Base-by-base conservation (phyloP, 2,797 vertebrate species). In the Sphenodon punctatus region DNA sequence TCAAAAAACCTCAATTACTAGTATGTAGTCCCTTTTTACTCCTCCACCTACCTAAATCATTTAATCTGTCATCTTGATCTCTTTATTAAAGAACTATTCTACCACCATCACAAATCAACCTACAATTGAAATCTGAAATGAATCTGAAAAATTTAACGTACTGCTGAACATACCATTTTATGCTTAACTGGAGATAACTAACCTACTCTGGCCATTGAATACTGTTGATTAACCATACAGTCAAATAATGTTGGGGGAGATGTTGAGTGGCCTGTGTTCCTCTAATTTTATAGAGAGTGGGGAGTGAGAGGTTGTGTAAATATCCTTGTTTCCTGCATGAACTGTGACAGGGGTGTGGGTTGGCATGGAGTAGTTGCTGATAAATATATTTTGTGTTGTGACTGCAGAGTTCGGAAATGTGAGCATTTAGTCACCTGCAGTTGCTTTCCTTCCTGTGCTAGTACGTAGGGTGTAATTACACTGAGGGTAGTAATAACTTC, bases 401-500 rank as follows among this genome's bases (percentile, higher is more conserved):
- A 68, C 76, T 10, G 2, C 3, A 19, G 39, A 53, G 32, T 64
- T 27, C 34, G 63, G 36, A 65, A 86, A 45, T 2, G 6, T 58
- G 42, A 77, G 59, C 22, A n/a, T 15, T 65, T 27, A 17, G 59
- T 34, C 51, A 48, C 65, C 32, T 8, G 15, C 7, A 5, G 34
- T 63, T 42, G 22, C 13, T 38, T 25, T 23, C 38, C 27, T 39
- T 51, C 67, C 41, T 32, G 39, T 67, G 22, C 27, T 55, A n/a
- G 22, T 30, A 56, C 32, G 32, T 36, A 78, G 83, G 38, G 73
- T 75, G 46, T 78, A 85, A 82, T 34, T 70, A 80, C 23, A 13
- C 32, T 4, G 59, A 63, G 80, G 73, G 27, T 64, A 79, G 86
- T 80, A 86, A 89, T 77, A 55, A 67, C 23, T 38, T 9, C 2